phyloP scores from a whole-genome alignment of 2,888 invertebrate species.

The Melangyna quadrimaculata region DNA sequence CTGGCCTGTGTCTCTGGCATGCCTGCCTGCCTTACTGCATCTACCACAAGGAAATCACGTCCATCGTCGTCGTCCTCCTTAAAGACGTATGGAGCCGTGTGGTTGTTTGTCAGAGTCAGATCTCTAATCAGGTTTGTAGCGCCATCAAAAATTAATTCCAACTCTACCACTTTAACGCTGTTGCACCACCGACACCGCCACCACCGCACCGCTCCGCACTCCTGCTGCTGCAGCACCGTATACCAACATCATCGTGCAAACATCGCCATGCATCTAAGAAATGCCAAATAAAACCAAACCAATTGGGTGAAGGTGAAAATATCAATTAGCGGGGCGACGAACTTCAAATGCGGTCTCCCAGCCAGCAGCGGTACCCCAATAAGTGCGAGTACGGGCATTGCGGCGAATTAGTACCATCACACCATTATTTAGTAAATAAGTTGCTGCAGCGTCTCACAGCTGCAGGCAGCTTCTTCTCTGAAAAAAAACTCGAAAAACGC shows the following conservation, averaged over 20 bases:
- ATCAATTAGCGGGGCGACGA: slow-evolving; percentile 64
- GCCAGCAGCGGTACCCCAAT: slow-evolving; percentile 39
- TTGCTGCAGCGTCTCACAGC: slow-evolving; percentile 23
- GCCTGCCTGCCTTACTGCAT: slow-evolving; percentile 4
- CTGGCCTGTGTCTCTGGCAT: no score
- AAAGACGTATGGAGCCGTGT: slow-evolving; percentile 23
- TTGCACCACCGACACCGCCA: no score
- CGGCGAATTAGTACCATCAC: slow-evolving; percentile 60
- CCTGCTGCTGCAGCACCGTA: not conserved
- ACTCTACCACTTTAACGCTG: not conserved
- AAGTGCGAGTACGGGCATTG: slow-evolving; percentile 24
- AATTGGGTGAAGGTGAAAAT: slow-evolving; percentile 71
- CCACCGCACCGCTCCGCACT: not conserved
- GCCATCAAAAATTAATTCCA: slow-evolving; percentile 52
- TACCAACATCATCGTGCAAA: not conserved
- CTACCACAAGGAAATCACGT: slow-evolving; percentile 62
- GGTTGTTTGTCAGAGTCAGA: slow-evolving; percentile 45
- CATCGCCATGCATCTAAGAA: slow-evolving; percentile 7
- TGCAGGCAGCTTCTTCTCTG: slow-evolving; percentile 4
- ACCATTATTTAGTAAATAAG: slow-evolving; percentile 34
- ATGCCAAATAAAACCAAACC: slow-evolving; percentile 59
- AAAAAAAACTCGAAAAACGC: not conserved
- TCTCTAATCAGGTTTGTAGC: slow-evolving; percentile 67
- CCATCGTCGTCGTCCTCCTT: slow-evolving; percentile 5
- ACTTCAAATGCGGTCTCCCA: slow-evolving; percentile 52